Percentiles rank a stretch among this genome's conserved stretches.
These are phyloP conservation scores for Xanthia icteritia DNA, from an alignment of 2,888 invertebrate species.

Conservation along the genomic window DNA sequence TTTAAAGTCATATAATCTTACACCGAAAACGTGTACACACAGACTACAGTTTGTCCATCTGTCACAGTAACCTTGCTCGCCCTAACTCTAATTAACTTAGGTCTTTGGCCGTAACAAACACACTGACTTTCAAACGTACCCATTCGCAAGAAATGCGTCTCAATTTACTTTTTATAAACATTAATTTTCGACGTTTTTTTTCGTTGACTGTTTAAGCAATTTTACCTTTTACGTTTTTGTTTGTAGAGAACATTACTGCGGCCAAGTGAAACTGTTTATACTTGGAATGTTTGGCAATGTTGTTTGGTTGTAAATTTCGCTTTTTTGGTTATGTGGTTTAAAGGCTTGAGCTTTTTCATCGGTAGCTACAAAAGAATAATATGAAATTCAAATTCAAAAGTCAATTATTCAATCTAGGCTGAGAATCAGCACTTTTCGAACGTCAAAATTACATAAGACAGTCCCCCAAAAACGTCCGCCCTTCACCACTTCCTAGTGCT, in stretches of 20 bases:
- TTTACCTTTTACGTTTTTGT: constrained; percentile 59
- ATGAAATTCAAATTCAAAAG: too few relatives aligned
- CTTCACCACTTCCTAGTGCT: too few relatives aligned
- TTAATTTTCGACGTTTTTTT: constrained; percentile 59
- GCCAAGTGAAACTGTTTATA: constrained; percentile 46
- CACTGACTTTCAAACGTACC: constrained; percentile 87
- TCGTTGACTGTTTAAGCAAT: constrained; percentile 50
- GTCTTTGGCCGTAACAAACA: constrained; percentile 82
- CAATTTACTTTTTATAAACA: constrained; percentile 81
- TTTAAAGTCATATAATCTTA: neutral
- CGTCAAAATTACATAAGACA: too few relatives aligned
- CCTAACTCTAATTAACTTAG: constrained; percentile 83
- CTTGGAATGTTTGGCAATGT: constrained; percentile 26
- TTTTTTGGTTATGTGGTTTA: constrained; percentile 1
- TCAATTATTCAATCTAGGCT: too few relatives aligned
- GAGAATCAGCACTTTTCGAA: too few relatives aligned
- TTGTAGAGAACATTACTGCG: constrained; percentile 53
- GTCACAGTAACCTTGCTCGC: constrained; percentile 78
- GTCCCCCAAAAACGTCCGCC: too few relatives aligned
- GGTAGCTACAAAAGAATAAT: neutral
- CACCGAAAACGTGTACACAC: constrained; percentile 43
- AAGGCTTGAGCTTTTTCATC: neutral
- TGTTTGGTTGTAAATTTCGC: constrained; percentile 9
- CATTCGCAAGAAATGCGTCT: constrained; percentile 82
- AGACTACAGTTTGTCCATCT: constrained; percentile 42